Evolutionary conservation across 2,113 vertebrate genomes (phyloP), one percentile per base, ranked within the genome.

Genomic region (Oceanites oceanicus): DNA sequence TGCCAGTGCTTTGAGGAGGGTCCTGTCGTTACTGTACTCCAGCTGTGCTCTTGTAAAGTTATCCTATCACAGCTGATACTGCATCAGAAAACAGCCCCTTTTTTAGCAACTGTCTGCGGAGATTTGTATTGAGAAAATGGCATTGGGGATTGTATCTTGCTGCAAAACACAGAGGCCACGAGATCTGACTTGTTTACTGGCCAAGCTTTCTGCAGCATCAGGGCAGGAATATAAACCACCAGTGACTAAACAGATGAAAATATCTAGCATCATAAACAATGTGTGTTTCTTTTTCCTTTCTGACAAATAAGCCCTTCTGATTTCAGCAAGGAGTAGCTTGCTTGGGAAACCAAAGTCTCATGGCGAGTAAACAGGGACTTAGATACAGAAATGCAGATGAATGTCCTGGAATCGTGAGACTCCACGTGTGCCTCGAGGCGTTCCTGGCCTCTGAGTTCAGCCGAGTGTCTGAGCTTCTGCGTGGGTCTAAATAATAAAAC

Each of bases 361-460:
- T 13, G 30, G 45, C 0, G 1, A 56, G 58, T 4, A 32, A 86
- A 44, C 3, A 11, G 38, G 50, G 42, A 18, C n/a, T 74, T 14
- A 0, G 0, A 10, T 4, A 21, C 32, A 2, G 22, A 42, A 86
- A 50, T 2, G 20, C 17, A 63, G 65, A 44, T 67, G 50, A 56
- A 62, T 10, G n/a, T 81, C 67, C 58, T 88, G 88, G 72, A 70
- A 66, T 20, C 3, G 3, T 61, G 71, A 61, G 62, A 21, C 30
- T 90, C 71, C 59, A 32, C 0, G 1, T 62, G 68, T 38, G 23
- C 68, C 76, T 91, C 1, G 8, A 92, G 76, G 89, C 79, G 47
- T 89, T 94, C 93, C 83, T 91, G 79, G 13, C 52, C 76, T 81
- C 72, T 0, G 30, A 67, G 55, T 80, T 92, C 91, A 90, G 47